A percentile compares a stretch with the other conserved stretches of the same genome.
These are phyloP conservation scores for Melozone crissalis DNA, from an alignment of 2,113 vertebrate genomes.

Conservation along the genomic window DNA sequence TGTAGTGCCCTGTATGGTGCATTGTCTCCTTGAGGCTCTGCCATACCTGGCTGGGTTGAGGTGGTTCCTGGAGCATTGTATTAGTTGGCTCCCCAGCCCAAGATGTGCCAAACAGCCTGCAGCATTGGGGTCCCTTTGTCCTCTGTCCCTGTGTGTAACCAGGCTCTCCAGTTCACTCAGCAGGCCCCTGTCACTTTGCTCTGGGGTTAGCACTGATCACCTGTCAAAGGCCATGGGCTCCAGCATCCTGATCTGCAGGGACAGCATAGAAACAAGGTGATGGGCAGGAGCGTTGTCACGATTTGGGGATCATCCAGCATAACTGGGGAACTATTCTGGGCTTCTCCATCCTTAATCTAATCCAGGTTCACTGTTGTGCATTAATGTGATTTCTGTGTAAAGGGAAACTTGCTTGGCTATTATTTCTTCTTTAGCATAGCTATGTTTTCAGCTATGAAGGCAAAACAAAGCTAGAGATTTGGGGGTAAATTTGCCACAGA, in stretches of 20 bases:
- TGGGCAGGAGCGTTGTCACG: background rate
- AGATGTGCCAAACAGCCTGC: background rate
- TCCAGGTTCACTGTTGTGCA: background rate
- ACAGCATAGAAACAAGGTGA: background rate
- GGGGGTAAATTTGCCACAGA: background rate
- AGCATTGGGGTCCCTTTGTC: rapidly evolving
- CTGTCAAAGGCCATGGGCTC: background rate
- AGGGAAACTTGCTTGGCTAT: background rate
- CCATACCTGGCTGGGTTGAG: rapidly evolving
- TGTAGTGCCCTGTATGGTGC: rapidly evolving
- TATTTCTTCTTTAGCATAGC: background rate
- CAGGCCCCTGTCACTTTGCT: background rate
- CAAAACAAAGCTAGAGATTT: background rate
- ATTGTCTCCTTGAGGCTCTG: background rate
- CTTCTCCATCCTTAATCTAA: background rate
- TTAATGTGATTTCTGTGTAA: background rate
- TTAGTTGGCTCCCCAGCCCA: background rate
- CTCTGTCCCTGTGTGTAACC: background rate
- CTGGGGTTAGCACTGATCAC: rapidly evolving
- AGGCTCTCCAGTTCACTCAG: background rate
- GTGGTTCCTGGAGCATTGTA: background rate
- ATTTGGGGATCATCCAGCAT: background rate
- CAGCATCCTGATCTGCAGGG: background rate
- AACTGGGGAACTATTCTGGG: background rate
- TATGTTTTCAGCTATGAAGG: conserved; percentile 38